phyloP scores from a whole-genome alignment of 2,797 vertebrate species.

The Anabacerthia variegaticeps region DNA sequence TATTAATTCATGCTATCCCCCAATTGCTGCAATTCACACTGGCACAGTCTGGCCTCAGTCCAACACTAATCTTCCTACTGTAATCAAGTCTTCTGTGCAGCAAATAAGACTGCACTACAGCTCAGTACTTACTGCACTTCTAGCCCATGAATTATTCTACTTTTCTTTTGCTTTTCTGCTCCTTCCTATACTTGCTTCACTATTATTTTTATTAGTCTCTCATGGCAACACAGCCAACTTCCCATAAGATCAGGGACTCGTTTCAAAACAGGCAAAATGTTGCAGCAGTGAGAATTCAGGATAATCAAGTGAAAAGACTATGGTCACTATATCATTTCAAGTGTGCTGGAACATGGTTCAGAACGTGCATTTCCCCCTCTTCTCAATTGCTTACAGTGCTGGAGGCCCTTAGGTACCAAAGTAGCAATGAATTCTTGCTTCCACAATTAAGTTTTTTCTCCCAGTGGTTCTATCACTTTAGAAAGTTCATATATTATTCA shows the following conservation, averaged over 20 bases:
- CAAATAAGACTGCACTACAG: background rate
- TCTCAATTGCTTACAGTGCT: background rate
- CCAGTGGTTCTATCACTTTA: background rate
- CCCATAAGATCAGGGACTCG: background rate
- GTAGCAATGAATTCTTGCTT: background rate
- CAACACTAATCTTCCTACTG: background rate
- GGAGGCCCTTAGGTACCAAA: background rate
- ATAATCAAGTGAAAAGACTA: background rate
- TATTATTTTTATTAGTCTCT: background rate
- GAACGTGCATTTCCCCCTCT: background rate
- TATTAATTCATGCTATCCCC: background rate
- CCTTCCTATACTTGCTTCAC: background rate
- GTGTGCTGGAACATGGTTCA: background rate
- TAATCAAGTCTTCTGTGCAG: background rate
- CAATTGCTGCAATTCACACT: background rate
- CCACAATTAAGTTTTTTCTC: background rate
- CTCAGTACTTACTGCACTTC: background rate
- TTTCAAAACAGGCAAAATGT: background rate
- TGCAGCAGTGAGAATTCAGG: background rate
- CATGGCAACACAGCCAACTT: background rate
- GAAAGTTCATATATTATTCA: slow-evolving; percentile 8
- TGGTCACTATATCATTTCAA: background rate
- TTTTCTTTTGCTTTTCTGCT: background rate
- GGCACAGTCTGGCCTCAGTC: background rate
- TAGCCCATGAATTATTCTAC: background rate